phyloP scores from a whole-genome alignment of 2,888 invertebrate genomes.

The Synanthedon myopaeformis region DNA sequence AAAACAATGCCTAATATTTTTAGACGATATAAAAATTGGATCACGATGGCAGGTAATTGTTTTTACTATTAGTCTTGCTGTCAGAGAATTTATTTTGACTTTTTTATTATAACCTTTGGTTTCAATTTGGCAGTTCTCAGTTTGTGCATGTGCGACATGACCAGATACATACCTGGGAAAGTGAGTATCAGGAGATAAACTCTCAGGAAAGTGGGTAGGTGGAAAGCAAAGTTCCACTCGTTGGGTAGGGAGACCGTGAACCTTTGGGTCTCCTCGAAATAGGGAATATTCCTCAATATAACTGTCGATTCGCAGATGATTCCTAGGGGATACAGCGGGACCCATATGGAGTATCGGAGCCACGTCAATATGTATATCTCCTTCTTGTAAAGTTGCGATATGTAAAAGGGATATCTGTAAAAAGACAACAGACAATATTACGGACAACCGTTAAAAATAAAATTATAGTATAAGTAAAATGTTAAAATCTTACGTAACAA shows the following conservation, averaged over 20 bases:
- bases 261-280: conserved; percentile 85
- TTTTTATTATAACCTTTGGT: conserved; percentile 53
- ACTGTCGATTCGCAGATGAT: conserved; percentile 88
- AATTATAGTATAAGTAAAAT: background rate
- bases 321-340: conserved; percentile 91
- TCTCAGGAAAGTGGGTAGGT: conserved; percentile 83
- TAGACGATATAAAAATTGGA: background rate
- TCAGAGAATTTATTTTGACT: conserved; percentile 29
- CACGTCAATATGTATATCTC: conserved; percentile 85
- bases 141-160: conserved; percentile 89
- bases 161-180: conserved; percentile 79
- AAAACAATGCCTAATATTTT: too few relatives aligned
- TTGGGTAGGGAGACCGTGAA: conserved; percentile 87
- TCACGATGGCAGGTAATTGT: background rate
- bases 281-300: conserved; percentile 85
- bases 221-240: conserved; percentile 85
- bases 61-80: background rate
- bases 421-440: background rate
- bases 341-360: conserved; percentile 95
- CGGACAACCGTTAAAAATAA: background rate
- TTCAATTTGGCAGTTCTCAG: conserved; percentile 77
- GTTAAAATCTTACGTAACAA: background rate
- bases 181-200: conserved; percentile 81
- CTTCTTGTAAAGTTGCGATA: conserved; percentile 80
- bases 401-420: conserved; percentile 92